A percentile compares a stretch with the other conserved stretches of the same genome.
Evolutionary conservation across 2,113 vertebrate species (phyloP).

Genomic region (Takifugu bimaculatus): DNA sequence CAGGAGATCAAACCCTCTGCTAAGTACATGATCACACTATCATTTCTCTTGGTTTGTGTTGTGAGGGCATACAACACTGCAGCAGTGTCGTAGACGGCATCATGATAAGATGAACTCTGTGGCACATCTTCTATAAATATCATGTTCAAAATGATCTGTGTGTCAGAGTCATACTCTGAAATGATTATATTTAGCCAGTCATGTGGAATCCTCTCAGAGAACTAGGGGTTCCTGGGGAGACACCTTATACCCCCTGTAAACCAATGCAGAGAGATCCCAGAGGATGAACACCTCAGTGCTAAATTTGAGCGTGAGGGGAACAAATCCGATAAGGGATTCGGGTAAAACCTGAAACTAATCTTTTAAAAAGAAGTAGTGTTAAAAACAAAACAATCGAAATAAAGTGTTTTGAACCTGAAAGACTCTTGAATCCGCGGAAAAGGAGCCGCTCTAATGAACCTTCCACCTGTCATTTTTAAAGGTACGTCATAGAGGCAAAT

Average conservation of each 20-base stretch:
- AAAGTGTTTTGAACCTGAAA: not conserved
- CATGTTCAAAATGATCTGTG: slow-evolving; percentile 46
- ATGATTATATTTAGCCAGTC: slow-evolving; percentile 63
- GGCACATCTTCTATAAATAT: slow-evolving; percentile 48
- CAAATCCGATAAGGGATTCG: not conserved
- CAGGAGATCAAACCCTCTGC: slow-evolving; percentile 84
- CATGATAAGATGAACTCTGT: slow-evolving; percentile 33
- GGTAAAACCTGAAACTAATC: slow-evolving; percentile 11
- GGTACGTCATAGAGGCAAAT: slow-evolving; percentile 81
- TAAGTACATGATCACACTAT: slow-evolving; percentile 71
- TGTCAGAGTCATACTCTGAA: slow-evolving; percentile 35
- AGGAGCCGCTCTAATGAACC: not conserved
- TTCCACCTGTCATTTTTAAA: slow-evolving; percentile 36
- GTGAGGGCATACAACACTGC: not conserved
- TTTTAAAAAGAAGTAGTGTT: not conserved
- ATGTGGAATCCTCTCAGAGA: slow-evolving; percentile 42
- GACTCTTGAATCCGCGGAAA: not conserved
- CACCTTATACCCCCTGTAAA: slow-evolving; percentile 25
- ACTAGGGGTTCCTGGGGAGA: slow-evolving; percentile 24
- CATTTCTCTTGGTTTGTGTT: not conserved
- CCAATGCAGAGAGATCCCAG: not conserved
- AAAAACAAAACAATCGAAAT: not conserved
- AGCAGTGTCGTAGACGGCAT: slow-evolving; percentile 22
- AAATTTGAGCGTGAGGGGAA: not conserved
- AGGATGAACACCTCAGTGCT: slow-evolving; percentile 1